A percentile compares a stretch with the other conserved stretches of the same genome.
phyloP scores from a whole-genome alignment of 1,140 invertebrate species.

The Anagrus nilaparvatae region DNA sequence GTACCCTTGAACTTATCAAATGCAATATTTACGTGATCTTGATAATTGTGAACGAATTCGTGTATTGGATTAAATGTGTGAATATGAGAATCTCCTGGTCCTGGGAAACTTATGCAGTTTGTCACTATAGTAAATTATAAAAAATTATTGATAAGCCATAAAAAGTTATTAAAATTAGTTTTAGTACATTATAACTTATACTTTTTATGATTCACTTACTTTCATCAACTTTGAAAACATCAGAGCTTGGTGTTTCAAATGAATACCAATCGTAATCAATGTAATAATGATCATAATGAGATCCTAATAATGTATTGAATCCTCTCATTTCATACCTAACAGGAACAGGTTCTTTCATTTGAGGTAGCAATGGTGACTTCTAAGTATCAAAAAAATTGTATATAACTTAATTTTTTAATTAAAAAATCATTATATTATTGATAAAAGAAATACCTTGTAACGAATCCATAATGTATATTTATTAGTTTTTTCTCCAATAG shows the following conservation, averaged over 20 bases:
- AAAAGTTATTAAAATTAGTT: constrained; percentile 2
- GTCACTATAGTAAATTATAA: constrained; percentile 42
- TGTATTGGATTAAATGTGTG: constrained; percentile 87
- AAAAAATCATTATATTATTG: not conserved
- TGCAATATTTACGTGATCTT: constrained; percentile 62
- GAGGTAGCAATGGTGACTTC: constrained; percentile 31
- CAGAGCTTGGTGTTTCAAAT: constrained; percentile 53
- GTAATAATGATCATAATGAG: constrained; percentile 94
- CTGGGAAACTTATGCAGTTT: constrained; percentile 74
- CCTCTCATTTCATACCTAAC: constrained; percentile 87
- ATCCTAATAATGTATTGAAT: constrained; percentile 82
- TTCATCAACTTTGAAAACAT: constrained; percentile 57
- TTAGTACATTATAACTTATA: constrained; percentile 8
- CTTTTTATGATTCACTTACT: constrained; percentile 34
- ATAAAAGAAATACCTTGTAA: constrained; percentile 45
- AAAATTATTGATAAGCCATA: constrained; percentile 2
- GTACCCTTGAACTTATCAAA: constrained; percentile 68
- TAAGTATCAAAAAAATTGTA: constrained; percentile 16
- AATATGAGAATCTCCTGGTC: constrained; percentile 67
- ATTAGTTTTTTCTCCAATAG: constrained; percentile 67
- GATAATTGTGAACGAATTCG: constrained; percentile 70
- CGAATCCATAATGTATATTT: constrained; percentile 80
- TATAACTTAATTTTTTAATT: not conserved
- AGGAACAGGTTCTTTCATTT: constrained; percentile 46
- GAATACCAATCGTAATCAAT: constrained; percentile 70